phyloP scores from a whole-genome alignment of 2,797 vertebrate species.

The Hybognathus amarus region DNA sequence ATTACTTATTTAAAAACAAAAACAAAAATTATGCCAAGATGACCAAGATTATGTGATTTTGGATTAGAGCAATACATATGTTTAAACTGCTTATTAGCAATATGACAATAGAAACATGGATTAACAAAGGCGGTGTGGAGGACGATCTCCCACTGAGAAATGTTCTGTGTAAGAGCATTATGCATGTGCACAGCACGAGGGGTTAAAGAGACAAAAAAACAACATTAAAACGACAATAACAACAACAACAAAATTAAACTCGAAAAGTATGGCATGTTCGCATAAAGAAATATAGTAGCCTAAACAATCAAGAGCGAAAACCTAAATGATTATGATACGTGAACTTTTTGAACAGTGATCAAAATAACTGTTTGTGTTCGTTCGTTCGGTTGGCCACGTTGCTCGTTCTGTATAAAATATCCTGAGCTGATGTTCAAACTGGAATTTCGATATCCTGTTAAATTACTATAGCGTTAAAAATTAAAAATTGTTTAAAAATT shows the following conservation, averaged over 20 bases:
- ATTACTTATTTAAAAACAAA: not conserved
- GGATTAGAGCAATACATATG: constrained; percentile 4
- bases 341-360: not conserved
- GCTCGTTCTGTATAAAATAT: not conserved
- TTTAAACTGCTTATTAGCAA: constrained; percentile 13
- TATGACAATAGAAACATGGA: constrained; percentile 27
- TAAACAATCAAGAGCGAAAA: not conserved
- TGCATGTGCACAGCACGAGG: constrained; percentile 72
- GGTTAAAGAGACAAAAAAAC: constrained; percentile 60
- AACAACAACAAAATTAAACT: not conserved
- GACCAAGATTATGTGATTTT: not conserved
- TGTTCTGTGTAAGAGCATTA: constrained; percentile 70
- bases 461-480: not conserved
- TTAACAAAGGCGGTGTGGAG: constrained; percentile 57
- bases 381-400: not conserved
- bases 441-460: not conserved
- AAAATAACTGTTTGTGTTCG: not conserved
- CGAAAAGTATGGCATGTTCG: not conserved
- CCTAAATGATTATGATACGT: not conserved
- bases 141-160: constrained; percentile 67
- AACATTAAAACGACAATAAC: constrained; percentile 14
- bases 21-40: not conserved
- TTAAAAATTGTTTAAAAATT: too few species aligned
- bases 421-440: not conserved
- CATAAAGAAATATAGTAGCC: not conserved